Base-by-base conservation (phyloP, 2,113 vertebrate genomes). In the Oenanthe oenanthe region DNA sequence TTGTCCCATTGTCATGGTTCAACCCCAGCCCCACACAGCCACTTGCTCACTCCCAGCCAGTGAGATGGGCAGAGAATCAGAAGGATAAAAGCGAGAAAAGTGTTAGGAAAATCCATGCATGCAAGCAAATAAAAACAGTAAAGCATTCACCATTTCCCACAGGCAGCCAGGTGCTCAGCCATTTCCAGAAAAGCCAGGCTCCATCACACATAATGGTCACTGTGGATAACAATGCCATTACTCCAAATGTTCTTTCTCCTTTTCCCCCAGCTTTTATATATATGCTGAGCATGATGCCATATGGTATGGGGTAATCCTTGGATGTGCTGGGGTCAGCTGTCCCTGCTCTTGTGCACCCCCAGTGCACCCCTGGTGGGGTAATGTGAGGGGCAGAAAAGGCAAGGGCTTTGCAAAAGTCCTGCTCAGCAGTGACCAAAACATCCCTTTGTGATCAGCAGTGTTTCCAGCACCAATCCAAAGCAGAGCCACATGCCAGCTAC, bases 341-440 rank as follows among this genome's bases (percentile, higher is more conserved):
- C 31, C 31, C 1, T 0, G 0, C 17, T 68, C 13, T 29, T 25
- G 20, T 34, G 45, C 16, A 82, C 6, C 2, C 29, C 9, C 13
- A 29, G 4, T 18, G 19, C 24, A 40, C 10, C 24, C 0, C 34
- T 76, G 42, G 26, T 56, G 17, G 31, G 20, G 29, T 54, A 40
- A 42, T 34, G 12, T 19, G 71, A 48, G 54, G n/a, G 20, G 31
- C 17, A 83, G 40, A 68, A 68, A 56, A 82, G 20, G 21, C 40
- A 29, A 22, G 7, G 40, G 28, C 29, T 54, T n/a, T 22, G 25
- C 9, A 0, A 9, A 48, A 75, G n/a, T 45, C 20, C 47, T 31
- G n/a, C 40, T 82, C 54, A 75, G 34, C n/a, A 42, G 34, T 42
- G 31, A 75, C 47, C 31, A 67, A 82, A 54, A 42, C 21, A 48